A percentile compares a stretch with the other conserved stretches of the same genome.
Evolutionary conservation across 2,113 vertebrate genomes (phyloP).

Genomic region (Oceanites oceanicus): DNA sequence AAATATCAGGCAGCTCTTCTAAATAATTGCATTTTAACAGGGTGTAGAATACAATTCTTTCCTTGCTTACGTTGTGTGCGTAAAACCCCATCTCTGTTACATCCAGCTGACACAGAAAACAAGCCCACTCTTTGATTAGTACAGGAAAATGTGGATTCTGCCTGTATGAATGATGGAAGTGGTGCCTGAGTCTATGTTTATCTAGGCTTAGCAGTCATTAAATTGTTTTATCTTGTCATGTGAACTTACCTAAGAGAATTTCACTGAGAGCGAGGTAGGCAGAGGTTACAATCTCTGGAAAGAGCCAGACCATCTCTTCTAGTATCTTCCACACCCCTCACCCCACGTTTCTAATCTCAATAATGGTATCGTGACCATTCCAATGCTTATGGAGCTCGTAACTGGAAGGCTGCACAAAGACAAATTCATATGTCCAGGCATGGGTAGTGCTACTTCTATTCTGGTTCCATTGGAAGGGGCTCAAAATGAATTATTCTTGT

Average conservation of each 20-base stretch:
- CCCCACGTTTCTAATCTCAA: background rate
- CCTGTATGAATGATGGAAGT: background rate
- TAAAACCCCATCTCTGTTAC: background rate
- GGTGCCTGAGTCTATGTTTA: background rate
- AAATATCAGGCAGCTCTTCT: background rate
- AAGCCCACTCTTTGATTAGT: background rate
- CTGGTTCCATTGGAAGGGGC: slow-evolving; percentile 1
- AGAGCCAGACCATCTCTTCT: background rate
- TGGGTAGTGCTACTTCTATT: slow-evolving; percentile 10
- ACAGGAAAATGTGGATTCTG: background rate
- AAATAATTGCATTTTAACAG: background rate
- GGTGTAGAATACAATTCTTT: background rate
- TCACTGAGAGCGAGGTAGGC: background rate
- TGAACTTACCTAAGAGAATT: background rate
- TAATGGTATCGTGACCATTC: background rate
- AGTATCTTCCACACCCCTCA: background rate
- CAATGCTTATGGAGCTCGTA: background rate
- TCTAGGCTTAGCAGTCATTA: background rate
- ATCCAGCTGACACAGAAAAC: background rate
- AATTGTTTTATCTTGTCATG: background rate
- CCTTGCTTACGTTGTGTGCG: background rate
- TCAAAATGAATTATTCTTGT: slow-evolving; percentile 57
- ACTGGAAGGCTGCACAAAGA: background rate
- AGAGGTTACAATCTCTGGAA: background rate
- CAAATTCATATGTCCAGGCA: background rate